Base-by-base conservation (phyloP, 2,888 invertebrate species). In the Fragum whitleyi region DNA sequence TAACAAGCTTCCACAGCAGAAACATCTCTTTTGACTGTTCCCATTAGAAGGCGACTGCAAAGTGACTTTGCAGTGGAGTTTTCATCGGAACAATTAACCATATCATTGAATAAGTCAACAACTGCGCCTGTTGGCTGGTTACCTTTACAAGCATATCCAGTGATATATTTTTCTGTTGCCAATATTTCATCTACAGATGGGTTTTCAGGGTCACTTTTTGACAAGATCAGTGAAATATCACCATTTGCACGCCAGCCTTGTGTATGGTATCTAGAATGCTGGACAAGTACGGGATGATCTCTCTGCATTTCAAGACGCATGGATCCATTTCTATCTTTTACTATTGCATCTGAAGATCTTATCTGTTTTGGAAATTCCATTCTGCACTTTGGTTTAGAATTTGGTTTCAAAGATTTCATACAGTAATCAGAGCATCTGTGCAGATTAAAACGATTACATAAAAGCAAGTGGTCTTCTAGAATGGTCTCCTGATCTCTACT, bases 241-340 rank as follows among this genome's bases (percentile, higher is more conserved):
- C n/a, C n/a, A n/a, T n/a, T n/a, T n/a, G 75, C 75, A 28, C 75
- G n/a, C 75, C 75, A 68, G 2, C 23, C 68, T 23, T 75, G 75
- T 32, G 75, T 57, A 47, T 68, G 75, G 14, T 19, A 68, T 28
- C 47, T 21, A 6, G 75, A 75, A 55, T 75, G 75, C 26, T 75
- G 75, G 14, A 69, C 69, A 16, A 75, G 26, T n/a, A 42, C 6
- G 21, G 68, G 47, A 21, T 68, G 68, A 68, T 42, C 47, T n/a
- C 68, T 6, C n/a, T 11, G 14, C 47, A 75, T n/a, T 57, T 75
- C 68, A 29, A 68, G 47, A 19, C 57, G 28, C 5, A 53, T 2
- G 23, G 11, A 51, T 6, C 23, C 23, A 36, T 55, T 74, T 74
- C 42, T 65, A 39, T 74, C 74, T 26, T 53, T 67, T 7, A 67